Evolutionary conservation across 2,888 invertebrate species (phyloP).

Genomic region (Bombylius discolor): DNA sequence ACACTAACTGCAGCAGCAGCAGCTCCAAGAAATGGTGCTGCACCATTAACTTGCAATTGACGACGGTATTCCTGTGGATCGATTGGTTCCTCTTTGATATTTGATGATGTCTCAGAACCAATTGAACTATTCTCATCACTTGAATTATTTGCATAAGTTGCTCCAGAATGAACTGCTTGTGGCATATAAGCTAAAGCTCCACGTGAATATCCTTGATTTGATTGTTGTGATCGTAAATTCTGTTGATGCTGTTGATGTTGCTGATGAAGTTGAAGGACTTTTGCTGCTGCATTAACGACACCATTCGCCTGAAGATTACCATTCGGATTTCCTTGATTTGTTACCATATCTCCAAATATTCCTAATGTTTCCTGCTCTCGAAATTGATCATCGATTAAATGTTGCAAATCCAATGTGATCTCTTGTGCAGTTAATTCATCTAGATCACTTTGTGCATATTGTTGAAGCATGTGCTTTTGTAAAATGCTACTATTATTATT

Average conservation of each 20-base stretch:
- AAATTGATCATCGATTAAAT: conserved; percentile 87
- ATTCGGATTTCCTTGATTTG: conserved; percentile 23
- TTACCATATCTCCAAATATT: conserved; percentile 63
- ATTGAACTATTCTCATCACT: conserved; percentile 45
- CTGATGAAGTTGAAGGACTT: conserved; percentile 30
- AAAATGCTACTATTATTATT: conserved; percentile 36
- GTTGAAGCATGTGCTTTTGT: conserved; percentile 50
- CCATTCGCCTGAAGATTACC: conserved; percentile 33
- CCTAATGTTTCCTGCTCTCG: conserved; percentile 62
- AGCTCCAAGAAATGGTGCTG: conserved; percentile 32
- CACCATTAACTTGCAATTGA: conserved; percentile 42
- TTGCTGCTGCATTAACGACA: conserved; percentile 34
- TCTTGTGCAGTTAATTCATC: conserved; percentile 86
- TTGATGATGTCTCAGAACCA: conserved; percentile 53
- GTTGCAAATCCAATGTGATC: conserved; percentile 82
- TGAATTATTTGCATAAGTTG: conserved; percentile 39
- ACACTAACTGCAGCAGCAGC: conserved; percentile 24
- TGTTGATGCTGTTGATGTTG: conserved; percentile 34
- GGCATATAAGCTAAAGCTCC: conserved; percentile 82
- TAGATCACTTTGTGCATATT: conserved; percentile 67
- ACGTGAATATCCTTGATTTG: conserved; percentile 39
- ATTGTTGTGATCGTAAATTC: conserved; percentile 15
- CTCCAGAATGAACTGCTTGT: conserved; percentile 66
- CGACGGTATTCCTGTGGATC: conserved; percentile 66
- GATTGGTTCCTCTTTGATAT: conserved; percentile 76